Evolutionary conservation across 2,888 invertebrate genomes (phyloP).

Genomic region (Lasioglossum villosulum): DNA sequence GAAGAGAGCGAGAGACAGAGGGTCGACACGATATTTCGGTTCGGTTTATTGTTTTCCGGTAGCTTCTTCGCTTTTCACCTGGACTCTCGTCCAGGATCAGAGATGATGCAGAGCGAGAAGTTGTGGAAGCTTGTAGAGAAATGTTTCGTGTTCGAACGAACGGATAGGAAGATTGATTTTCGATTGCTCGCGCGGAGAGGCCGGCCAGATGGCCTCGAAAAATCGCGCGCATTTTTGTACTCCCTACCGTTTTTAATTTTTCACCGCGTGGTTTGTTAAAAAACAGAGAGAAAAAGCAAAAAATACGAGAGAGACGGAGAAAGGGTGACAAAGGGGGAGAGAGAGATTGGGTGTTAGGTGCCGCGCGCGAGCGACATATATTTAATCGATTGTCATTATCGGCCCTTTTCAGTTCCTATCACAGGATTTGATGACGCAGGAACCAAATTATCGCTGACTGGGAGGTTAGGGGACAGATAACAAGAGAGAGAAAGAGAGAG

Average conservation of each 20-base stretch:
- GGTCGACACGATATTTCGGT: not conserved
- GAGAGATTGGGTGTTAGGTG: not conserved
- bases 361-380: conserved; percentile 28
- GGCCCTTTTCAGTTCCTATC: conserved; percentile 63
- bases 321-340: not conserved
- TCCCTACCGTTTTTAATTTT: conserved; percentile 78
- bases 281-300: conserved; percentile 10
- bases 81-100: not conserved
- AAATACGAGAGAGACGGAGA: not conserved
- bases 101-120: not conserved
- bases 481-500: not conserved
- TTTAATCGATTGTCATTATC: conserved; percentile 34
- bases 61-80: conserved; percentile 6
- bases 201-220: not conserved
- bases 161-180: not conserved
- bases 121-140: not conserved
- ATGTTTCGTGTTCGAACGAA: conserved; percentile 1
- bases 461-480: not conserved
- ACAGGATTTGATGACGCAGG: conserved; percentile 40
- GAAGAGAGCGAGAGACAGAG: conserved; percentile 14
- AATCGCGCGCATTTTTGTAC: conserved; percentile 58
- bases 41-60: not conserved
- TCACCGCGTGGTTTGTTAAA: conserved; percentile 46
- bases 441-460: conserved; percentile 14
- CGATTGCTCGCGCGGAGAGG: not conserved